Percentiles rank a stretch among this genome's conserved stretches.
Evolutionary conservation across 2,888 invertebrate species (phyloP).

Genomic region (Polydesmus complanatus): DNA sequence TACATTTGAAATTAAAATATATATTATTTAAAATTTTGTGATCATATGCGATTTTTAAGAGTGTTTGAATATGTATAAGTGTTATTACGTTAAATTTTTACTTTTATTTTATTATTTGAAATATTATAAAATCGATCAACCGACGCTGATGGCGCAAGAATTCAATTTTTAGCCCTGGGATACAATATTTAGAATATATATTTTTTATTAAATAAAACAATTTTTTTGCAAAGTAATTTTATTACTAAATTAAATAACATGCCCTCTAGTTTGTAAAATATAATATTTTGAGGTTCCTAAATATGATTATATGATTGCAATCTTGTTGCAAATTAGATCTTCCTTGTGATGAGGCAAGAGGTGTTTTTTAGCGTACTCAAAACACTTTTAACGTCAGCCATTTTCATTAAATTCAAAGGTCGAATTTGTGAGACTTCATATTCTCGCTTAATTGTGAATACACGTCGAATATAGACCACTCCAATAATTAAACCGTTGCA

Average conservation of each 20-base stretch:
- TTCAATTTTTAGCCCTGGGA: conserved; percentile 2
- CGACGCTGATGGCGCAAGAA: conserved; percentile 3
- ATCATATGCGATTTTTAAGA: no score
- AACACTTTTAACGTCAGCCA: conserved; percentile 7
- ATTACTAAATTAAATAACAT: not conserved
- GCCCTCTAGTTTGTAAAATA: not conserved
- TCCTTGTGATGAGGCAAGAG: conserved; percentile 6
- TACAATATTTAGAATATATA: not conserved
- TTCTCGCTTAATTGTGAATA: not conserved
- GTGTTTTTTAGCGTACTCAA: not conserved
- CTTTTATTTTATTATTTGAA: no score
- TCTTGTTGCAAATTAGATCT: conserved; percentile 3
- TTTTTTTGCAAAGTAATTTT: conserved; percentile 1
- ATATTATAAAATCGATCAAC: conserved; percentile 6
- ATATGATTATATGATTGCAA: conserved; percentile 1
- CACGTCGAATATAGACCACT: not conserved
- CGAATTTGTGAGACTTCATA: conserved; percentile 2
- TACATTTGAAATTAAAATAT: no score
- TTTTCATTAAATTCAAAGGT: conserved; percentile 12
- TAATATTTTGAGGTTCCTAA: not conserved
- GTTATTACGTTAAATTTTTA: no score
- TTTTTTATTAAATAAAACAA: not conserved
- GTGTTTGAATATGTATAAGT: no score
- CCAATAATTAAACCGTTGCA: not conserved
- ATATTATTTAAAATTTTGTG: no score